Evolutionary conservation across 1,140 invertebrate species (phyloP).

Genomic region (roundworm (Caenorhabditis elegans)): WBcel235 BX284605.5:8798001-8798500

Average conservation of each 20-base stretch:
- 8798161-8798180: slow-evolving; percentile 29
- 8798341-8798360: too few relatives aligned
- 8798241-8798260: slow-evolving; percentile 27
- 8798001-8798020: too few relatives aligned
- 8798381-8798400: too few relatives aligned
- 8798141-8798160: neutral
- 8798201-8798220: slow-evolving; percentile 19
- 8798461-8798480: too few relatives aligned
- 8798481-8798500: too few relatives aligned
- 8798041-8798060: neutral
- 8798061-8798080: slow-evolving; percentile 6
- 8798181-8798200: slow-evolving; percentile 31
- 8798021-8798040: neutral
- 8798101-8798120: neutral
- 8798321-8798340: neutral
- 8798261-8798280: neutral
- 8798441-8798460: too few relatives aligned
- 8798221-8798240: slow-evolving; percentile 30
- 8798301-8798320: neutral
- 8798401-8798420: too few relatives aligned
- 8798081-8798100: slow-evolving; percentile 16
- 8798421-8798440: too few relatives aligned
- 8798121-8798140: neutral
- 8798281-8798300: neutral
- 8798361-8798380: too few relatives aligned